Evolutionary conservation across 1,140 invertebrate genomes (phyloP).

Genomic region (Adelges cooleyi): DNA sequence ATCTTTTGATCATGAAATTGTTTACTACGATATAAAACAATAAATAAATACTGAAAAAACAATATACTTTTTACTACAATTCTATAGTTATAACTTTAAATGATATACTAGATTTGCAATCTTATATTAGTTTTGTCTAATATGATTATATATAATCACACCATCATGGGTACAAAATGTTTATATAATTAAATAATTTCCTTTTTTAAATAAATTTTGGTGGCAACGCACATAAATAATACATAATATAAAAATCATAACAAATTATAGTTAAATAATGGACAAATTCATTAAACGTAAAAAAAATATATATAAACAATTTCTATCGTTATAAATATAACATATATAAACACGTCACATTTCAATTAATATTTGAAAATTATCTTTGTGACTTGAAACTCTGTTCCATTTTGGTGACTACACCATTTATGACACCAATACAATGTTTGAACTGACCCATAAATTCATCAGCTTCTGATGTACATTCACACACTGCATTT

Average conservation of each 20-base stretch:
- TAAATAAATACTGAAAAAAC: constrained; percentile 9
- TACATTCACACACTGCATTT: background rate
- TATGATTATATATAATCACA: background rate
- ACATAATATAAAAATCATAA: constrained; percentile 1
- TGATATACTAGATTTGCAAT: background rate
- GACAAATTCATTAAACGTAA: background rate
- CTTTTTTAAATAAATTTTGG: background rate
- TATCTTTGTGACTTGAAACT: constrained; percentile 23
- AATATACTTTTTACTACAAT: background rate
- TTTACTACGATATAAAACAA: background rate
- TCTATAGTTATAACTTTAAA: no score
- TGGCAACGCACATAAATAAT: background rate
- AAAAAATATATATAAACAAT: background rate
- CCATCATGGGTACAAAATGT: background rate
- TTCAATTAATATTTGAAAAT: background rate
- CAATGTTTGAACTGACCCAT: constrained; percentile 24
- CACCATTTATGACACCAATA: constrained; percentile 20
- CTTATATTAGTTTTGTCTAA: background rate
- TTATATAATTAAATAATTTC: background rate
- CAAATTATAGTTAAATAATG: background rate
- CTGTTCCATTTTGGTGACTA: constrained; percentile 23
- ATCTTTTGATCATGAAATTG: background rate
- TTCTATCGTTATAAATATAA: background rate
- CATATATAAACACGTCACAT: background rate
- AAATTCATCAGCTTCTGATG: constrained; percentile 7